phyloP scores from a whole-genome alignment of 37 sponge, comb jelly and placozoan genomes.

The Halichondria panicea region DNA sequence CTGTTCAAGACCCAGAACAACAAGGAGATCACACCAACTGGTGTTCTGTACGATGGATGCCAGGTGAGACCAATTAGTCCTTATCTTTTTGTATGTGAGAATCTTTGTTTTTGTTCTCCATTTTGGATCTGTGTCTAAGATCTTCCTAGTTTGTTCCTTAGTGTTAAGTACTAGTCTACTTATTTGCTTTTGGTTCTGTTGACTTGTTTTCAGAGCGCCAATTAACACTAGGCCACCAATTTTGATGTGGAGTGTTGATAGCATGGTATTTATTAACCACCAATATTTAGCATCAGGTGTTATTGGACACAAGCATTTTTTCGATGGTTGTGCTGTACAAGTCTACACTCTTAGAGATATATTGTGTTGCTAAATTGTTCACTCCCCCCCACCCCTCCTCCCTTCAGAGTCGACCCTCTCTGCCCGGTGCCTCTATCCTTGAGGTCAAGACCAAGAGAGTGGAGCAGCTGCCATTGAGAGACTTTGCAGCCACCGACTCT shows the following conservation, averaged over 20 bases:
- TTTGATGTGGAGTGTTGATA: no score
- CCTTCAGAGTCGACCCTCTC: slow-evolving; percentile 39
- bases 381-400: neutral
- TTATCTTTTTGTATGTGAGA: neutral
- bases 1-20: slow-evolving; percentile 54
- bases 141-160: neutral
- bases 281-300: neutral
- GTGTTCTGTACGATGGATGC: slow-evolving; percentile 56
- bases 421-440: slow-evolving; percentile 37
- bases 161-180: no score
- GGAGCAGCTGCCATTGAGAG: slow-evolving; percentile 62
- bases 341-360: no score
- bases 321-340: no score
- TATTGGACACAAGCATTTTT: no score
- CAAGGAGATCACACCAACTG: slow-evolving; percentile 49
- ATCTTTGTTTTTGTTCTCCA: neutral
- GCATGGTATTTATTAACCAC: neutral
- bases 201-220: no score
- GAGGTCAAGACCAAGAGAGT: slow-evolving; percentile 57
- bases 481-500: slow-evolving; percentile 58
- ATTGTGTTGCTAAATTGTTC: no score
- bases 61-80: slow-evolving; percentile 22
- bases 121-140: neutral
- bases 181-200: no score
- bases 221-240: no score